Conservation (phyloP, 1,140 invertebrate species). For the Pogonomyrmex barbatus region DNA sequence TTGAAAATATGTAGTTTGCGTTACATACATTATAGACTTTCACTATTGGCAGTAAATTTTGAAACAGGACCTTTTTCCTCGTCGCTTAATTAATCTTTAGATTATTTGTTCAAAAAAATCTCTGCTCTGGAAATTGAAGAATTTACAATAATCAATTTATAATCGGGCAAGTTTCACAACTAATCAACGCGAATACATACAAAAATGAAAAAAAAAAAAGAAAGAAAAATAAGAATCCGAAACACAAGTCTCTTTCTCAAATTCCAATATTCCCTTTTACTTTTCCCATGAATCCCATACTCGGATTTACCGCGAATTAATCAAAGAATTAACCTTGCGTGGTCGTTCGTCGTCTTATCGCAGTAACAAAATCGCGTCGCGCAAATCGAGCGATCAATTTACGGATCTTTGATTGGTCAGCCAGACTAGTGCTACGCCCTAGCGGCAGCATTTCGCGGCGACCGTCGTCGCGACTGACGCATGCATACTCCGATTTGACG, state of each 20-base stretch:
- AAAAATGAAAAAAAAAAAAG: background rate
- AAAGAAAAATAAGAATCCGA: background rate
- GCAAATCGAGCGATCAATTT: background rate
- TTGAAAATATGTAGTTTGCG: too few species aligned
- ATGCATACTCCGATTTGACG: slow-evolving; percentile 11
- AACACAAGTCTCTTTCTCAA: background rate
- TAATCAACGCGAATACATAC: background rate
- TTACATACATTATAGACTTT: too few species aligned
- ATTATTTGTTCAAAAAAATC: background rate
- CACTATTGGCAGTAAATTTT: too few species aligned
- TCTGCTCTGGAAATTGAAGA: background rate
- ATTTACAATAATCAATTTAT: background rate
- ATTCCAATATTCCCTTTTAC: background rate
- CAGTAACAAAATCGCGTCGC: background rate
- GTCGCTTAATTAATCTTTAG: too few species aligned
- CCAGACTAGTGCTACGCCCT: background rate
- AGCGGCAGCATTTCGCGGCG: background rate
- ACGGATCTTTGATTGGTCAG: background rate
- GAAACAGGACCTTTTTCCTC: too few species aligned
- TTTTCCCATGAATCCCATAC: background rate
- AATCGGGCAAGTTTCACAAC: too few species aligned
- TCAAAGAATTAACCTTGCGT: background rate
- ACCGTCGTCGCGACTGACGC: background rate
- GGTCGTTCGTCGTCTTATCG: background rate
- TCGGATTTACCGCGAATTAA: background rate